Evolutionary conservation across 2,797 vertebrate species (phyloP).

Genomic region (Mormyrops boulengeri): DNA sequence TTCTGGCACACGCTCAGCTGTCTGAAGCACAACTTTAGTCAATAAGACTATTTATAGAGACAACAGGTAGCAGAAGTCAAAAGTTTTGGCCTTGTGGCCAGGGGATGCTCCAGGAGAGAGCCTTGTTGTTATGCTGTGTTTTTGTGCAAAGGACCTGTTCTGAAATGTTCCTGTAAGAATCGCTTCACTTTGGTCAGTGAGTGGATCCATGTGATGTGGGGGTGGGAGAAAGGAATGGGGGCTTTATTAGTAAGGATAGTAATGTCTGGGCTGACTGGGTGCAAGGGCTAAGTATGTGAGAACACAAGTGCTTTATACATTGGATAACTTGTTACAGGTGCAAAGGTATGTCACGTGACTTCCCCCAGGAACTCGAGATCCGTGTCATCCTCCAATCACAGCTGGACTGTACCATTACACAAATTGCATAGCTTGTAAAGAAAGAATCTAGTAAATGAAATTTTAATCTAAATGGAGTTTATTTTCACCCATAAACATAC

Average conservation of each 20-base stretch:
- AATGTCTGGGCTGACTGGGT: background rate
- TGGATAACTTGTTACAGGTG: background rate
- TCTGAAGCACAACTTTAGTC: background rate
- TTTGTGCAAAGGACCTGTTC: background rate
- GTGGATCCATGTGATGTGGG: background rate
- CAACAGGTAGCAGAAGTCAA: conserved; percentile 5
- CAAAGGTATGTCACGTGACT: background rate
- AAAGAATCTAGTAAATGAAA: background rate
- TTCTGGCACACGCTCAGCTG: background rate
- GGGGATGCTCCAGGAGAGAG: background rate
- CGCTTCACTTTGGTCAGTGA: background rate
- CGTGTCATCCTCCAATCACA: background rate
- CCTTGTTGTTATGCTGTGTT: no score
- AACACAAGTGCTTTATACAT: background rate
- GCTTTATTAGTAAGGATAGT: background rate
- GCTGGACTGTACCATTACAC: background rate
- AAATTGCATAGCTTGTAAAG: background rate
- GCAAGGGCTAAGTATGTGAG: background rate
- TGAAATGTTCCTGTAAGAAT: background rate
- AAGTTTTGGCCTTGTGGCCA: background rate
- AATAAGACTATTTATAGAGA: conserved; percentile 1
- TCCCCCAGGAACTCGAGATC: background rate
- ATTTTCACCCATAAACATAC: background rate
- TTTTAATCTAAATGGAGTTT: background rate
- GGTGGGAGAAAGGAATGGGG: background rate